Conservation (phyloP, 2,797 vertebrate genomes). For the Channa striata region DNA sequence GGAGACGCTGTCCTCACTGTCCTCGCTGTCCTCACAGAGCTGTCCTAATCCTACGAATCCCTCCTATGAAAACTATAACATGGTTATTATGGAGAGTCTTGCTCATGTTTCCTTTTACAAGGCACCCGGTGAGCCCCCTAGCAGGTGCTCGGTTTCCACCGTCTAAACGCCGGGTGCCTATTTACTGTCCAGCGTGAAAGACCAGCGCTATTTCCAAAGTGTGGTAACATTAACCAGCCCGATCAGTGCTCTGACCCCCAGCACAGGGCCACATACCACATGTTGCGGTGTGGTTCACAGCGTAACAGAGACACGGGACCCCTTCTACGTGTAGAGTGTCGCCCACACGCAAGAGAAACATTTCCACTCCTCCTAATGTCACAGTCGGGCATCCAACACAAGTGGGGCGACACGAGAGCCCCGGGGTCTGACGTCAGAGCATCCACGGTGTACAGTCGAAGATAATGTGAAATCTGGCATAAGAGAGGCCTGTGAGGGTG, state of each 20-base stretch:
- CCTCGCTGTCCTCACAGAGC: background rate
- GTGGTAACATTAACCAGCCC: constrained; percentile 73
- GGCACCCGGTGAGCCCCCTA: constrained; percentile 50
- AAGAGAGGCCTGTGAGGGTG: constrained; percentile 42
- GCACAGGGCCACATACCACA: constrained; percentile 62
- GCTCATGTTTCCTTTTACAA: constrained; percentile 66
- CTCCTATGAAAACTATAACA: constrained; percentile 39
- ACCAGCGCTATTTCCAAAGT: constrained; percentile 74
- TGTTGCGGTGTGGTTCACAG: constrained; percentile 60
- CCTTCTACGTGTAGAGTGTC: constrained; percentile 43
- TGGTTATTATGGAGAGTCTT: constrained; percentile 33
- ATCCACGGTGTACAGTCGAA: constrained; percentile 25
- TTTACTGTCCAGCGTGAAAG: constrained; percentile 54
- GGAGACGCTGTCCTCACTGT: too few relatives aligned
- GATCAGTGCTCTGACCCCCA: constrained; percentile 68
- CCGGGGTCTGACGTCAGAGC: constrained; percentile 29
- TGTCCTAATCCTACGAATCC: constrained; percentile 20
- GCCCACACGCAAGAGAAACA: constrained; percentile 75
- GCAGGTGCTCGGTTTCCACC: constrained; percentile 73
- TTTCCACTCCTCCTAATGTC: constrained; percentile 74
- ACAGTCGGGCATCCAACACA: constrained; percentile 48
- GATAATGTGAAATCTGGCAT: constrained; percentile 16
- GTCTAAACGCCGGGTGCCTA: constrained; percentile 42
- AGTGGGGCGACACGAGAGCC: constrained; percentile 53
- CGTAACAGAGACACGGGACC: constrained; percentile 33